These are phyloP conservation scores for Pogonognathellus flavescens DNA, from an alignment of 1,140 invertebrate genomes.

Conservation along the genomic window DNA sequence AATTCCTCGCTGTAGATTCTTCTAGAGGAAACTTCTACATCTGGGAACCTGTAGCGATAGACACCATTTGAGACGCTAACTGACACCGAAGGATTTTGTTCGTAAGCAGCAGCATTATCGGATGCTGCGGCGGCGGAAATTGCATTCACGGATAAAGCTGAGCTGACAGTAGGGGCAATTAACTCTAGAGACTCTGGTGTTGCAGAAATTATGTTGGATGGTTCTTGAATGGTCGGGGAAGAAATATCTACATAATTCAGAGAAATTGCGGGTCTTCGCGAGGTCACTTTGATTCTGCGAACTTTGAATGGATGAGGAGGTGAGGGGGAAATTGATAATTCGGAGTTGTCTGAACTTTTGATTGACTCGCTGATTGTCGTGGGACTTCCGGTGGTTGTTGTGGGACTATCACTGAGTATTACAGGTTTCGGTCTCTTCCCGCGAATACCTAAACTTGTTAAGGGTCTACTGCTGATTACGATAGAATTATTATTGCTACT, in stretches of 20 bases:
- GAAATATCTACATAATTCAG: background rate
- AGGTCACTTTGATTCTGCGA: slow-evolving; percentile 41
- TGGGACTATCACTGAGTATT: background rate
- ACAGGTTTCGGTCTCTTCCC: slow-evolving; percentile 12
- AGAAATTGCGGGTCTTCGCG: background rate
- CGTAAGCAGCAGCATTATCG: background rate
- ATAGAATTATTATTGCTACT: slow-evolving; percentile 43
- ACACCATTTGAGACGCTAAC: slow-evolving; percentile 53
- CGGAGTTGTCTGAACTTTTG: background rate
- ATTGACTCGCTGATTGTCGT: background rate
- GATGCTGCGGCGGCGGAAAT: slow-evolving; percentile 1
- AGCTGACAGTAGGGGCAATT: background rate
- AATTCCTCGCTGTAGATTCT: slow-evolving; percentile 58
- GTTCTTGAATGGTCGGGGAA: background rate
- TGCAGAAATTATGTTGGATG: background rate
- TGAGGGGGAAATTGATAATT: background rate
- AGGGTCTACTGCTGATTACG: slow-evolving; percentile 31
- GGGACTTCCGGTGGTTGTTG: background rate
- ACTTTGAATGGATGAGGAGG: slow-evolving; percentile 35
- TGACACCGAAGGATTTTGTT: slow-evolving; percentile 53
- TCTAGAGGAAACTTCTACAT: slow-evolving; percentile 48
- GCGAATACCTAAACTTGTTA: background rate
- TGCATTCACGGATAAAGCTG: slow-evolving; percentile 3
- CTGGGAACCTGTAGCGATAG: slow-evolving; percentile 55
- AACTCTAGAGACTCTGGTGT: background rate